Percentiles rank a stretch among this genome's conserved stretches.
These are phyloP conservation scores for Oostethus manadensis DNA, from an alignment of 2,113 vertebrate genomes.

Conservation along the genomic window DNA sequence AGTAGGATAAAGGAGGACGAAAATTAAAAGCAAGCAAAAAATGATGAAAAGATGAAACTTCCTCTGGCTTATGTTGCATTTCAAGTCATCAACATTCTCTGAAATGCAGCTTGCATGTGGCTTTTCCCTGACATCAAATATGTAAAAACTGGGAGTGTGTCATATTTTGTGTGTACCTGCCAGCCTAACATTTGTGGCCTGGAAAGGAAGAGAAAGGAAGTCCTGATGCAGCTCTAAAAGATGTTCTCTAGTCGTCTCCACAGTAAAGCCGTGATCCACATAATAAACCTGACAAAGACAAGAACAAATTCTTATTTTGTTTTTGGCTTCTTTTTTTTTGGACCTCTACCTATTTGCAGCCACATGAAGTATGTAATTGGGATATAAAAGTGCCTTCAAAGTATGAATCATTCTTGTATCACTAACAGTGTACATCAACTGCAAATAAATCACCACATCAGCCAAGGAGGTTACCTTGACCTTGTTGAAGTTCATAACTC, in stretches of 20 bases:
- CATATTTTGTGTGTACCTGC: constrained; percentile 76
- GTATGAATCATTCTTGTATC: background rate
- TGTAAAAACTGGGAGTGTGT: background rate
- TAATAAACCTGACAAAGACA: constrained; percentile 77
- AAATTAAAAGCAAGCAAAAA: no score
- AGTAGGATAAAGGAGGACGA: background rate
- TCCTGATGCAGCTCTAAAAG: constrained; percentile 74
- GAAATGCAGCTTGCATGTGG: background rate
- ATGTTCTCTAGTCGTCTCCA: constrained; percentile 70
- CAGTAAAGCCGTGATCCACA: constrained; percentile 86
- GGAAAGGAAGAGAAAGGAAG: constrained; percentile 82
- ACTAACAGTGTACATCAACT: background rate
- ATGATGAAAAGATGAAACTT: no score
- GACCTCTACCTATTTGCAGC: background rate
- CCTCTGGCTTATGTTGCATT: background rate
- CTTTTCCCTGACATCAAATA: background rate
- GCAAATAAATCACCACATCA: background rate
- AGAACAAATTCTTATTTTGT: background rate
- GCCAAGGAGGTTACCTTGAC: constrained; percentile 76
- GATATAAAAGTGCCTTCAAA: background rate
- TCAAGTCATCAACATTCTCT: no score
- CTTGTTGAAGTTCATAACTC: constrained; percentile 61
- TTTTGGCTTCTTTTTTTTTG: background rate
- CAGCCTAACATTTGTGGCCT: constrained; percentile 82
- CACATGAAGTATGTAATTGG: background rate